A percentile compares a stretch with the other conserved stretches of the same genome.
Evolutionary conservation across 1,140 invertebrate genomes (phyloP).

Genomic region (Phymastichus coffea): DNA sequence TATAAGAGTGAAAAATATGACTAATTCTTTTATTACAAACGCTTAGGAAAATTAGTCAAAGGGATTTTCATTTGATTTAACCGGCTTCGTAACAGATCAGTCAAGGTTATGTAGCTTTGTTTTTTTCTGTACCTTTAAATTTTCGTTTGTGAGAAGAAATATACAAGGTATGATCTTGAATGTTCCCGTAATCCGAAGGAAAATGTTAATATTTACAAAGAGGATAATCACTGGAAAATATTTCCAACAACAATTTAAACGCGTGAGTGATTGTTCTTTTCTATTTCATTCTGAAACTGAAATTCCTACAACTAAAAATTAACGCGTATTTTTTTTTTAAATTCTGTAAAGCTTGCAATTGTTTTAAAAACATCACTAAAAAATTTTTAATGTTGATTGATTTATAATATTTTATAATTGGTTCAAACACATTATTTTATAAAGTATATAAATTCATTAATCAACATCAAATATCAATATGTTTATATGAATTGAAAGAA

Average conservation of each 20-base stretch:
- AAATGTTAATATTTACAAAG: constrained; percentile 10
- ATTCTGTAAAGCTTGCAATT: neutral
- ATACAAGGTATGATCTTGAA: neutral
- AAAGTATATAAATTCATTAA: no score
- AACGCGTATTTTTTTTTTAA: neutral
- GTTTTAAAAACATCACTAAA: neutral
- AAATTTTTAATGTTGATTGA: neutral
- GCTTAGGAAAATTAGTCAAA: no score
- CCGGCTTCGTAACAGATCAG: neutral
- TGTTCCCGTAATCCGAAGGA: neutral
- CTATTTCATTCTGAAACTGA: neutral
- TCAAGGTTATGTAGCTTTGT: constrained; percentile 16
- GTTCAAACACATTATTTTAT: no score
- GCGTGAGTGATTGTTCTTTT: constrained; percentile 9
- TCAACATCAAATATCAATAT: no score
- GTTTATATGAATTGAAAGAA: no score
- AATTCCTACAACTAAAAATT: neutral
- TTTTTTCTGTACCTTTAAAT: constrained; percentile 7
- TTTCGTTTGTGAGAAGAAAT: neutral
- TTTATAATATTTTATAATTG: no score
- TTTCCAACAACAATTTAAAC: neutral
- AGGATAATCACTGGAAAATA: neutral
- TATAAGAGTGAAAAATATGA: no score
- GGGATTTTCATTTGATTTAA: neutral
- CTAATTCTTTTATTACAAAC: no score